phyloP scores from a whole-genome alignment of 2,113 vertebrate species.

The Sapayoa aenigma region DNA sequence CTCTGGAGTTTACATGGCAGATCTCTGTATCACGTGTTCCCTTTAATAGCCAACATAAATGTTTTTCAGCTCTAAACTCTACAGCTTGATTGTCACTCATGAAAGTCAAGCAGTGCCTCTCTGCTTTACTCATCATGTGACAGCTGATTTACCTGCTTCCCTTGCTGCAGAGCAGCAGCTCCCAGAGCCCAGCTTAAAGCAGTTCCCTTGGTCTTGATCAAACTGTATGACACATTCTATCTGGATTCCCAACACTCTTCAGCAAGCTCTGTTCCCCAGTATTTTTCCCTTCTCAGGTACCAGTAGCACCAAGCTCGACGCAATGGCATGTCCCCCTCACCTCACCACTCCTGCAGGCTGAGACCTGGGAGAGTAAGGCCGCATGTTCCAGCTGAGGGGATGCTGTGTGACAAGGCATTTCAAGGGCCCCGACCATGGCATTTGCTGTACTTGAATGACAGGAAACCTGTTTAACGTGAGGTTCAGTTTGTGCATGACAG shows the following conservation, averaged over 20 bases:
- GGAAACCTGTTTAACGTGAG: neutral
- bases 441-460: neutral
- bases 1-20: slow-evolving; percentile 1
- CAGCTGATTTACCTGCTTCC: neutral
- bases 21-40: slow-evolving; percentile 5
- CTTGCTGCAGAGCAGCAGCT: neutral
- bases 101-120: neutral
- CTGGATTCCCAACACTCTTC: neutral
- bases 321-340: neutral
- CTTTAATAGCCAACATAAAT: slow-evolving; percentile 50
- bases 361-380: rapidly evolving
- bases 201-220: rapidly evolving
- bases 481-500: neutral
- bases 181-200: neutral
- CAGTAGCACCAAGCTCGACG: rapidly evolving
- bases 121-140: neutral
- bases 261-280: neutral
- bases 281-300: neutral
- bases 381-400: rapidly evolving
- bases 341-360: neutral
- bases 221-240: neutral
- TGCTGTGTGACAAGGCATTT: neutral
- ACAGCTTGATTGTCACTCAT: neutral
- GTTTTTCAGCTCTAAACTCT: slow-evolving; percentile 36
- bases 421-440: neutral